Conservation (phyloP, 2,888 invertebrate genomes). For the Trilocha varians region DNA sequence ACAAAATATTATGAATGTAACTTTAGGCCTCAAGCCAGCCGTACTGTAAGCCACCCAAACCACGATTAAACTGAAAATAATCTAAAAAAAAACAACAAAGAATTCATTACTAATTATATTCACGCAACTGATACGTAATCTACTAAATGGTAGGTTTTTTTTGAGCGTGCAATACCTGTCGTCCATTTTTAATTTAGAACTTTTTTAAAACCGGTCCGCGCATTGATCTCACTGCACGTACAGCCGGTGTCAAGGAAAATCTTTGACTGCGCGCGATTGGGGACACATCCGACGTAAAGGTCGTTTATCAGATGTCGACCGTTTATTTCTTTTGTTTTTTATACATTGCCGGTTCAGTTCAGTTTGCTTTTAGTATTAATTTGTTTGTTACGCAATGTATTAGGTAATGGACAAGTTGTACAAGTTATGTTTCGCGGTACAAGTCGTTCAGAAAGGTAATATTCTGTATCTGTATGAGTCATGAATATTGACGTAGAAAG, state of each 20-base stretch:
- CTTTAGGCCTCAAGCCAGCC: constrained; percentile 32
- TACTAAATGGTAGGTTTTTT: neutral
- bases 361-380: neutral
- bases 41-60: constrained; percentile 39
- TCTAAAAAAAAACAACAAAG: constrained; percentile 36
- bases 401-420: neutral
- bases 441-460: neutral
- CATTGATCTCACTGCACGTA: constrained; percentile 24
- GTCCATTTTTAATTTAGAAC: constrained; percentile 3
- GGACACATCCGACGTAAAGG: constrained; percentile 14
- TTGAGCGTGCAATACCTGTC: constrained; percentile 11
- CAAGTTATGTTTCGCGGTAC: neutral
- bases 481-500: neutral
- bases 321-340: neutral
- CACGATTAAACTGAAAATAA: constrained; percentile 37
- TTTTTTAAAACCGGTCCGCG: constrained; percentile 23
- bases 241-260: constrained; percentile 49
- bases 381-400: neutral
- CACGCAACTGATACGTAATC: neutral
- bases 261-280: constrained; percentile 43
- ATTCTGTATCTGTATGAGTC: neutral
- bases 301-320: neutral
- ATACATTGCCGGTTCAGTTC: constrained; percentile 1
- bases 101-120: constrained; percentile 1
- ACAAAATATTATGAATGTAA: constrained; percentile 13